Evolutionary conservation across 2,888 invertebrate species (phyloP).

Genomic region (Drosophila anomelani): DNA sequence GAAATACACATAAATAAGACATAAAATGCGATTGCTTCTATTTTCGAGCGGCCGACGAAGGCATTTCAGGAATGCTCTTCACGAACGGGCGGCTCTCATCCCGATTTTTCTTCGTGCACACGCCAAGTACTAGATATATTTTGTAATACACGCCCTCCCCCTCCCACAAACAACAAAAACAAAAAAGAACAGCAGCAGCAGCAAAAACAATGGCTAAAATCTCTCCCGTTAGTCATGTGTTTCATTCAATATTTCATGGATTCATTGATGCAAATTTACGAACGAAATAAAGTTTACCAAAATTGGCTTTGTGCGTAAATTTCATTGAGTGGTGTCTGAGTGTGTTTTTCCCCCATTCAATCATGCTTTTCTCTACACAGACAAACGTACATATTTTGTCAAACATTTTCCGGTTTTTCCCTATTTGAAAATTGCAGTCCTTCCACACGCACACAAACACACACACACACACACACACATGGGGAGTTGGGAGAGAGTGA

Average conservation of each 20-base stretch:
- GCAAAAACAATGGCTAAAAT: conserved; percentile 30
- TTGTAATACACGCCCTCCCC: conserved; percentile 33
- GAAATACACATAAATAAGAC: conserved; percentile 70
- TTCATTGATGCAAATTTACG: conserved; percentile 53
- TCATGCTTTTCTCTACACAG: conserved; percentile 52
- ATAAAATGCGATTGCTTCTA: conserved; percentile 67
- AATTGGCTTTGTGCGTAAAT: conserved; percentile 37
- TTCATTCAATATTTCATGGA: conserved; percentile 71
- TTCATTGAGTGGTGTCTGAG: conserved; percentile 13
- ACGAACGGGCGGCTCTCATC: conserved; percentile 12
- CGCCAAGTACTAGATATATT: conserved; percentile 30
- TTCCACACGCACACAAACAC: conserved; percentile 50
- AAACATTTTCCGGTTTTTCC: conserved; percentile 79
- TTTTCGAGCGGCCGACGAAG: conserved; percentile 60
- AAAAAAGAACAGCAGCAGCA: conserved; percentile 24
- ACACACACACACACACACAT: conserved; percentile 14
- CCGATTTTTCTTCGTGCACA: conserved; percentile 33
- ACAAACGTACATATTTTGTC: conserved; percentile 59
- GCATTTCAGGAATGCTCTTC: conserved; percentile 64
- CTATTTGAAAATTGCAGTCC: conserved; percentile 71
- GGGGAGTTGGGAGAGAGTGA: conserved; percentile 28
- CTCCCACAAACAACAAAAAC: background rate
- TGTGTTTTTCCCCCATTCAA: conserved; percentile 50
- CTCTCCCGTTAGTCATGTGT: conserved; percentile 25
- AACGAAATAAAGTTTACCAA: conserved; percentile 27